These are phyloP conservation scores for Oryzias dopingdopingensis DNA, from an alignment of 2,797 vertebrate species.

Conservation along the genomic window DNA sequence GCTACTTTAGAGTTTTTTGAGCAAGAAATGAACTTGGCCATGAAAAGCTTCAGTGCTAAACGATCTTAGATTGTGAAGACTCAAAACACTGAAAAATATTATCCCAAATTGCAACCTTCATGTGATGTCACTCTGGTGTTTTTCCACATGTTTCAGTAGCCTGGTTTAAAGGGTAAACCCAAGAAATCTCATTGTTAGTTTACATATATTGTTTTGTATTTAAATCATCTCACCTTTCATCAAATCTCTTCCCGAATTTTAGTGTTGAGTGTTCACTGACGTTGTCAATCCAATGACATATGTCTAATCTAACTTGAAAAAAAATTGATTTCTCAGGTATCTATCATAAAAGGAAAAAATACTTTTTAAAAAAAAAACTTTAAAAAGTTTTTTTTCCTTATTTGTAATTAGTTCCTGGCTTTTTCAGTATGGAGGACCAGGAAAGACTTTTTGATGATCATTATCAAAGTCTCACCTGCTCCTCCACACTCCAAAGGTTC, in stretches of 20 bases:
- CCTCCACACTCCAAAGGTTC: constrained; percentile 20
- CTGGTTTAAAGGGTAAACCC: too few relatives aligned
- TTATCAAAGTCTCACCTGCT: neutral
- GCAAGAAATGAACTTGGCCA: constrained; percentile 6
- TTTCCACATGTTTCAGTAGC: too few relatives aligned
- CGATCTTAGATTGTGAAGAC: constrained; percentile 10
- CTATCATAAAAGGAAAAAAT: too few relatives aligned
- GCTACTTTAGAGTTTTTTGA: constrained; percentile 5
- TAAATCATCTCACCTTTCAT: too few relatives aligned
- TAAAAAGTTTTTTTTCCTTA: constrained; percentile 1
- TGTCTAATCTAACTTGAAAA: constrained; percentile 7
- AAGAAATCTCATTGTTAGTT: too few relatives aligned
- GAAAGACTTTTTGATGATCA: too few relatives aligned
- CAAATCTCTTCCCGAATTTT: too few relatives aligned
- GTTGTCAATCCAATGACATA: neutral
- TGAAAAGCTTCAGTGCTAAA: constrained; percentile 7
- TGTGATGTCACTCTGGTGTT: neutral
- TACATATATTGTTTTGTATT: too few relatives aligned
- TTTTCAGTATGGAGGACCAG: too few relatives aligned
- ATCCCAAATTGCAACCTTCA: constrained; percentile 3
- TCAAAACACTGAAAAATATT: constrained; percentile 16
- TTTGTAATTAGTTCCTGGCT: too few relatives aligned
- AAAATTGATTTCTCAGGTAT: too few relatives aligned
- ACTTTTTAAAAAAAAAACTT: neutral
- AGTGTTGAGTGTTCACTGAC: neutral